Evolutionary conservation across 2,888 invertebrate genomes (phyloP), one percentile per base, ranked within the genome.

Genomic region (Pristionchus mayeri): DNA sequence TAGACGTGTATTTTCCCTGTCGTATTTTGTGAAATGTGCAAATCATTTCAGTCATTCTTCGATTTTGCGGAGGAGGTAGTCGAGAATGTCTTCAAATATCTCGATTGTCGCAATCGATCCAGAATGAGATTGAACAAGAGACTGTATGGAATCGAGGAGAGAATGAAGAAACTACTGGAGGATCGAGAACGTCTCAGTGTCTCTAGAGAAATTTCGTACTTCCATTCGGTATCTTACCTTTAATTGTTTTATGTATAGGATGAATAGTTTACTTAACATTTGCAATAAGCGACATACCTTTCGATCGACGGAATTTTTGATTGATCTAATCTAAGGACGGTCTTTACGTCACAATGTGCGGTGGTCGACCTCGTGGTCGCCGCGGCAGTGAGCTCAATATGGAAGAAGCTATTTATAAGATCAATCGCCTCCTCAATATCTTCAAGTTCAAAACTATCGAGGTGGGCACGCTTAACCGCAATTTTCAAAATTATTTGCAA

Each of bases 91-190:
- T 44, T 71, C 71, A 40, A n/a, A 7, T 24, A 18, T 71, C 24
- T 71, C 24, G 40, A 44, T 71, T 44, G 37, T 9, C 0, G 18
- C 44, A 44, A 34, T 71, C 71, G 40, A 71, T 44, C 7, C 24
- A 44, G 44, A 71, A 24, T 71, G 24, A 71, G 71, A 71, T 6
- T 44, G 71, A 71, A 40, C n/a, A 71, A n/a, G 44, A 40, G 71
- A 44, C n/a, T 71, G n/a, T 40, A 16, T 40, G 24, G 40, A 71
- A 71, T 71, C 71, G 40, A 71, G 24, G 40, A 40, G n/a, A 24
- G 71, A 71, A 44, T 71, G 71, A 24, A 71, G 71, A 63, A 21
- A 63, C 34, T 34, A 18, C 6, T 63, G 63, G 63, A 63, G 18
- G 6, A 63, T 63, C 34, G 63, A 2, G 13, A 18, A 34, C 16